Conservation (phyloP, 2,888 invertebrate species). For the Microplitis manilae region DNA sequence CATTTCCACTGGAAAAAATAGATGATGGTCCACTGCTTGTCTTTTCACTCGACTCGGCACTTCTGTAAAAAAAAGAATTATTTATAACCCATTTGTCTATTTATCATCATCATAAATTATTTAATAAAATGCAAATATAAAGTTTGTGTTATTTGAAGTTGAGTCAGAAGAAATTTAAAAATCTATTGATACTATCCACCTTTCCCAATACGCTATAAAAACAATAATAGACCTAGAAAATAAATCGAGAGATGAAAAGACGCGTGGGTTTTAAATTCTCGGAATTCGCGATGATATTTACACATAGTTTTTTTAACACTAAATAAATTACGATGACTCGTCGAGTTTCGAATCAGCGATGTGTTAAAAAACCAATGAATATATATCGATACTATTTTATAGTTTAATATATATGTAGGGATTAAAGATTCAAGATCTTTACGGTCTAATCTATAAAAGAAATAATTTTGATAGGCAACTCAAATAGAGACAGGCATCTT, state of each 20-base stretch:
- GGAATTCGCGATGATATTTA: conserved; percentile 46
- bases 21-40: conserved; percentile 15
- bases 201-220: not conserved
- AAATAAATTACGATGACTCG: conserved; percentile 45
- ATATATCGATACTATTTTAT: not conserved
- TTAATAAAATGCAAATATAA: too few relatives aligned
- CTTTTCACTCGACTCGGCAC: not conserved
- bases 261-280: conserved; percentile 40
- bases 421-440: conserved; percentile 4
- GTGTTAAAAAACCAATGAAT: too few relatives aligned
- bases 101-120: too few relatives aligned
- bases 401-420: conserved; percentile 14
- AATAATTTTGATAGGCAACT: conserved; percentile 5
- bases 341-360: conserved; percentile 43
- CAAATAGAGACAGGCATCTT: conserved; percentile 28
- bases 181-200: not conserved
- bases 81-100: too few relatives aligned
- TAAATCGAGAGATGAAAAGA: conserved; percentile 14
- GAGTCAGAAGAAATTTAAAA: too few relatives aligned
- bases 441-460: conserved; percentile 5
- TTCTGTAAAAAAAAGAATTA: not conserved
- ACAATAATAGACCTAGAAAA: not conserved
- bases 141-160: not conserved
- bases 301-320: conserved; percentile 15
- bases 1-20: conserved; percentile 56